Evolutionary conservation across 2,797 vertebrate species (phyloP).

Genomic region (Diplodus puntazzo): DNA sequence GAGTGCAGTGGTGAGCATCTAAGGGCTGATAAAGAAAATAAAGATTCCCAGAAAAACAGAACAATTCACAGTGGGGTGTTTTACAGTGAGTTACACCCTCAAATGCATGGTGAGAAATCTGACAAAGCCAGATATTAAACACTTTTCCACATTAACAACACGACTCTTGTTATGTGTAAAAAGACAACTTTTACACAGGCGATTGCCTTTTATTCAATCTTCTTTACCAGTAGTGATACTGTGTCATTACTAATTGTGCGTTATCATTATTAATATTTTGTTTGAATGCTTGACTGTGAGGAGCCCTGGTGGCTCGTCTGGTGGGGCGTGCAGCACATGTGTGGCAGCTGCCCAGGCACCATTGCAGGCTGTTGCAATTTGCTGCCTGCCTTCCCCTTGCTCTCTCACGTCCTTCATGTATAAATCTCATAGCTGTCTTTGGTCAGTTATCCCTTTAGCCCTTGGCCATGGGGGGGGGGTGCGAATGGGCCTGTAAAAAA

Average conservation of each 20-base stretch:
- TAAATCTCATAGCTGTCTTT: too few relatives aligned
- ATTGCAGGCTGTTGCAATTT: too few relatives aligned
- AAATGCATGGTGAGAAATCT: constrained; percentile 19
- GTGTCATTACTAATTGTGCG: not conserved
- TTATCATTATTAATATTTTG: not conserved
- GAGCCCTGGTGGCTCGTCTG: too few relatives aligned
- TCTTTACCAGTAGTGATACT: not conserved
- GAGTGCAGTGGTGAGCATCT: constrained; percentile 33
- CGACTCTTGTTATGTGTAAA: not conserved
- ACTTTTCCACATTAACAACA: not conserved
- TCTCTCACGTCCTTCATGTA: too few relatives aligned
- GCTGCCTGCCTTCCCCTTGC: too few relatives aligned
- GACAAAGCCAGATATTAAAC: constrained; percentile 28
- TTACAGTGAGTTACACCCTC: constrained; percentile 29
- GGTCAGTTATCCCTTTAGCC: too few relatives aligned
- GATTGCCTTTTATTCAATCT: not conserved
- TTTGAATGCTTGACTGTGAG: not conserved
- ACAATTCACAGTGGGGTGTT: constrained; percentile 39
- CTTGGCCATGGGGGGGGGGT: too few relatives aligned
- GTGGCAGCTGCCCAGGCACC: too few relatives aligned
- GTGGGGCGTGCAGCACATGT: too few relatives aligned
- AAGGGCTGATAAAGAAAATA: constrained; percentile 53
- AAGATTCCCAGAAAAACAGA: constrained; percentile 63
- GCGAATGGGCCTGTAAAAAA: too few relatives aligned
- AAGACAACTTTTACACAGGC: not conserved